phyloP scores from a whole-genome alignment of 2,113 vertebrate species.

The Heptranchias perlo region DNA sequence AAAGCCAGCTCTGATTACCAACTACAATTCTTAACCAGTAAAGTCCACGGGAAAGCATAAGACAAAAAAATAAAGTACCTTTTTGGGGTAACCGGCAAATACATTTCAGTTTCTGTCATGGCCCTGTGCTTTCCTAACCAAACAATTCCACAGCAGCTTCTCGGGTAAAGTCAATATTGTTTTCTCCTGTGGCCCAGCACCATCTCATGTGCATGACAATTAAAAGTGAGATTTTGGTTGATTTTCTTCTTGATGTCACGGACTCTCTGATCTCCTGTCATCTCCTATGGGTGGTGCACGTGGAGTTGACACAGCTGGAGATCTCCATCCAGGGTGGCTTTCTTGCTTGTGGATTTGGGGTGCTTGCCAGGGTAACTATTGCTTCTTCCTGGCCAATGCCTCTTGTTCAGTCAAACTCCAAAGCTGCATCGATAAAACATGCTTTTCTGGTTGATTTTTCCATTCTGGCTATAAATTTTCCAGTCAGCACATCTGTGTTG shows the following conservation, averaged over 20 bases:
- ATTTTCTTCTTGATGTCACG: neutral
- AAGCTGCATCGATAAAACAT: neutral
- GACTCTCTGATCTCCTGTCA: neutral
- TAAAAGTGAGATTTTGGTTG: neutral
- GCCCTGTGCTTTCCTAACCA: neutral
- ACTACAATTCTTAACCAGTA: neutral
- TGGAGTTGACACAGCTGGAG: conserved; percentile 13
- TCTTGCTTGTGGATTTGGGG: conserved; percentile 12
- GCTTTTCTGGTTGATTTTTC: neutral
- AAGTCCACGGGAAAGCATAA: neutral
- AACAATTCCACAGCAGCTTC: neutral
- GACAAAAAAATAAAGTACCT: neutral
- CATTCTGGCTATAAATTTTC: neutral
- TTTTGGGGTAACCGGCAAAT: neutral
- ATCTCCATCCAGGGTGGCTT: neutral
- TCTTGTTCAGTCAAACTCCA: neutral
- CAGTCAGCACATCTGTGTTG: neutral
- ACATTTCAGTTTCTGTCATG: neutral
- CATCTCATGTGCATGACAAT: neutral
- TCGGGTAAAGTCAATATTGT: neutral
- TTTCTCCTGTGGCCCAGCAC: neutral
- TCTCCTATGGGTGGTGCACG: neutral
- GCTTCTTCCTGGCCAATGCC: neutral
- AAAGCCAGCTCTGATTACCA: neutral
- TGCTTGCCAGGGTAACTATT: conserved; percentile 1